phyloP scores from a whole-genome alignment of 2,113 vertebrate genomes.

The Brachypteracias leptosomus region DNA sequence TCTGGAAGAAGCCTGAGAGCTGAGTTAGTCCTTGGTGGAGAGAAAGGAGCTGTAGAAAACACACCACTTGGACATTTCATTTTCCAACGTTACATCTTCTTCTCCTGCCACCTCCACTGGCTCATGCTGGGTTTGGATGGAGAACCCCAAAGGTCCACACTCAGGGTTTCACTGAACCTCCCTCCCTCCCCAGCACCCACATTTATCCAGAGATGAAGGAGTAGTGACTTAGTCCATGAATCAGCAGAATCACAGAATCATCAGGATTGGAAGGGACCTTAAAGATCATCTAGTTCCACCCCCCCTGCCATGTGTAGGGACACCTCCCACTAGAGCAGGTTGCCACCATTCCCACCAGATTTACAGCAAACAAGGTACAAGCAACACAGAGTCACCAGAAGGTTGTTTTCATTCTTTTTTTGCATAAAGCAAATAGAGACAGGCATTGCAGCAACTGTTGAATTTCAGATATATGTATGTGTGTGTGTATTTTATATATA shows the following conservation, averaged over 20 bases:
- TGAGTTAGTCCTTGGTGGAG: neutral
- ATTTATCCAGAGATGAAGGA: neutral
- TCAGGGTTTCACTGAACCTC: neutral
- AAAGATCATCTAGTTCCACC: too few species aligned
- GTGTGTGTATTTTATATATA: too few species aligned
- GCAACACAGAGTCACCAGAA: neutral
- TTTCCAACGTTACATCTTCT: fast-evolving
- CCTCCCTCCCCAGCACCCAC: neutral
- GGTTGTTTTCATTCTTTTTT: neutral
- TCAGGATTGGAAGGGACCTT: too few species aligned
- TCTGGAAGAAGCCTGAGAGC: neutral
- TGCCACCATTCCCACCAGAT: neutral
- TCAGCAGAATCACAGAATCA: too few species aligned
- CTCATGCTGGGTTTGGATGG: too few species aligned
- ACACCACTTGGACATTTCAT: fast-evolving
- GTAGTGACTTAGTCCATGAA: neutral
- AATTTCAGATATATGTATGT: neutral
- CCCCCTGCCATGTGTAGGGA: too few species aligned
- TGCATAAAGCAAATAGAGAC: neutral
- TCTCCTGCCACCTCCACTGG: neutral
- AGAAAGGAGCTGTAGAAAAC: neutral
- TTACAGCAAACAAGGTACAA: neutral
- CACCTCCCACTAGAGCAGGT: too few species aligned
- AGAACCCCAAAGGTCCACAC: neutral
- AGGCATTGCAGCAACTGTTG: neutral